phyloP scores from a whole-genome alignment of 2,888 invertebrate genomes.

The Dicyrtomina minuta region DNA sequence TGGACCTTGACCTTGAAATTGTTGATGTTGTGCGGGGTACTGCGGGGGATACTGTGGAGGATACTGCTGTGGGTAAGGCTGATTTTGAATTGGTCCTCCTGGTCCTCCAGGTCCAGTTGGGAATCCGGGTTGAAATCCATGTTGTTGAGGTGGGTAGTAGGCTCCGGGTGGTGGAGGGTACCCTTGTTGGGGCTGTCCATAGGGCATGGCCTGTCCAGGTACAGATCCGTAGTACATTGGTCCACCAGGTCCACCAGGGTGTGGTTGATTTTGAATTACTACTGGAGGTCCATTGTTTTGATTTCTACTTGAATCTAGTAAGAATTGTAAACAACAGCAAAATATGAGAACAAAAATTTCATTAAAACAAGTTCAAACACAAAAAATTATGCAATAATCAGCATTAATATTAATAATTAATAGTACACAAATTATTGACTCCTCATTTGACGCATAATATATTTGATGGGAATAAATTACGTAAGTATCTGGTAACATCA shows the following conservation, averaged over 20 bases:
- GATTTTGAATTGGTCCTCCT: slow-evolving; percentile 22
- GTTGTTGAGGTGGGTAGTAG: slow-evolving; percentile 34
- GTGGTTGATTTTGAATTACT: slow-evolving; percentile 30
- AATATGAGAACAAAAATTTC: too few species aligned
- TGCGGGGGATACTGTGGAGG: slow-evolving; percentile 16
- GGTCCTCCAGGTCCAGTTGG: slow-evolving; percentile 18
- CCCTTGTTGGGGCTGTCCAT: slow-evolving; percentile 39
- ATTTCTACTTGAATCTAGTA: slow-evolving; percentile 17
- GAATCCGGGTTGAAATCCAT: slow-evolving; percentile 11
- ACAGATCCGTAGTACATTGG: slow-evolving; percentile 26
- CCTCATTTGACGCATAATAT: too few species aligned
- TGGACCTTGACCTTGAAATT: slow-evolving; percentile 29
- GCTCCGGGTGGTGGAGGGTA: slow-evolving; percentile 43
- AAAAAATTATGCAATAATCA: too few species aligned
- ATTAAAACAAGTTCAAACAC: too few species aligned
- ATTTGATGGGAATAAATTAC: too few species aligned
- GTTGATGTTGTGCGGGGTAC: slow-evolving; percentile 1
- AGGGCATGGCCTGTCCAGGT: neutral
- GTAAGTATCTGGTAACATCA: too few species aligned
- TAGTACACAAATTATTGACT: too few species aligned
- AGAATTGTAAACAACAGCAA: too few species aligned
- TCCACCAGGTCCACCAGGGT: slow-evolving; percentile 34
- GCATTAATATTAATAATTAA: too few species aligned
- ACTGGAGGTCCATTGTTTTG: slow-evolving; percentile 25
- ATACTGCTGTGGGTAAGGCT: slow-evolving; percentile 32